These are phyloP conservation scores for Neolamprologus modestus DNA, from an alignment of 2,113 vertebrate genomes.

Conservation along the genomic window DNA sequence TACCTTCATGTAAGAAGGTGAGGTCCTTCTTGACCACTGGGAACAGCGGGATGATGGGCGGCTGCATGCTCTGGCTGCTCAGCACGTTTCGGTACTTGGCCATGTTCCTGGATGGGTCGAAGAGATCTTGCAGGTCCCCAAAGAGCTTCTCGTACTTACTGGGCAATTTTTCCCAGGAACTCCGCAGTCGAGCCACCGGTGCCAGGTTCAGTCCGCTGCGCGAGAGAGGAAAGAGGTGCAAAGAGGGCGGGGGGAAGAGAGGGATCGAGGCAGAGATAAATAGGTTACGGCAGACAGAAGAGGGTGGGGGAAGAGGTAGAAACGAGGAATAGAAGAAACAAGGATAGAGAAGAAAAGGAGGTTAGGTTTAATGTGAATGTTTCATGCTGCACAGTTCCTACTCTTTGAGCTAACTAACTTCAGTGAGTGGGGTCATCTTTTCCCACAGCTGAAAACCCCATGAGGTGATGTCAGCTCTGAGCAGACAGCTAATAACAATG, in stretches of 20 bases:
- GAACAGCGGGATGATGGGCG: conserved; percentile 95
- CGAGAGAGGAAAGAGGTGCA: neutral
- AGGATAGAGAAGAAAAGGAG: neutral
- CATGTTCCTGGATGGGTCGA: conserved; percentile 97
- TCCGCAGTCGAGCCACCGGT: conserved; percentile 85
- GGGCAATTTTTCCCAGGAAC: conserved; percentile 94
- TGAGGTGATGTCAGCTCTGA: neutral
- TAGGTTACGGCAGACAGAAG: neutral
- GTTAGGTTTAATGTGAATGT: neutral
- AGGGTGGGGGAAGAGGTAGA: neutral
- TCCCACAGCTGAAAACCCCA: neutral
- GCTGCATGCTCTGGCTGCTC: conserved; percentile 96
- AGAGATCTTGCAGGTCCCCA: conserved; percentile 92
- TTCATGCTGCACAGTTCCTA: neutral
- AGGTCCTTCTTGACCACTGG: conserved; percentile 98
- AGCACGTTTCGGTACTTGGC: conserved; percentile 95
- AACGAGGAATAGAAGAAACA: neutral
- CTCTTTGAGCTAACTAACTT: neutral
- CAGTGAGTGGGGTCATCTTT: neutral
- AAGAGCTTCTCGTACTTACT: conserved; percentile 96
- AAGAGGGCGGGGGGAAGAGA: neutral
- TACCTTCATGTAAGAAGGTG: conserved; percentile 97
- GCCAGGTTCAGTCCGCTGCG: conserved; percentile 90
- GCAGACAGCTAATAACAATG: conserved; percentile 3
- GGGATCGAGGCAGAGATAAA: neutral